Percentiles rank a stretch among this genome's conserved stretches.
phyloP scores from a whole-genome alignment of 2,888 invertebrate species.

The Caenorhabditis sulstoni region DNA sequence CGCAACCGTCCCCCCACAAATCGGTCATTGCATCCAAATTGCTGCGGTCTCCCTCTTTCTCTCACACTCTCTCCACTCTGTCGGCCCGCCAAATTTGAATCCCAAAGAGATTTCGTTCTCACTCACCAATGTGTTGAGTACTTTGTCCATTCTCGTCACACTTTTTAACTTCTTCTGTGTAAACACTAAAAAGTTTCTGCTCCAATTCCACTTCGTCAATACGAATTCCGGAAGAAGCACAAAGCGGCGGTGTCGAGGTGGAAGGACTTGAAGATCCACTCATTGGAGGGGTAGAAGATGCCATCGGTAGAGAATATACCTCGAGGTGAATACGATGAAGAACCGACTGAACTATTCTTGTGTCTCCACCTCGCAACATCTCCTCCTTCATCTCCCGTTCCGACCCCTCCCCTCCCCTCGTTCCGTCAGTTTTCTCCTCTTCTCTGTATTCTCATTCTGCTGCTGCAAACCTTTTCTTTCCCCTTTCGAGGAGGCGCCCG shows the following conservation, averaged over 20 bases:
- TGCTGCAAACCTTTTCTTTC: constrained; percentile 25
- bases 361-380: constrained; percentile 16
- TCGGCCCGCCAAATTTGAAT: constrained; percentile 36
- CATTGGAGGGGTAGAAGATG: not conserved
- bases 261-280: constrained; percentile 25
- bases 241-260: constrained; percentile 6
- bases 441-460: too few relatives aligned
- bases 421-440: constrained; percentile 13
- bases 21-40: too few relatives aligned
- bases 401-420: constrained; percentile 31
- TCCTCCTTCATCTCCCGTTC: constrained; percentile 16
- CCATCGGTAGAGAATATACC: not conserved
- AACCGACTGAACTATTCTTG: constrained; percentile 25
- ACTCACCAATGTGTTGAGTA: constrained; percentile 58
- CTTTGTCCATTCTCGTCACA: constrained; percentile 56
- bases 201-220: constrained; percentile 40
- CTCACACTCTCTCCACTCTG: constrained; percentile 1
- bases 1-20: not conserved
- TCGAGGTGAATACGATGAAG: too few relatives aligned
- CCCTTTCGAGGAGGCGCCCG: constrained; percentile 3
- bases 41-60: not conserved
- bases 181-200: constrained; percentile 26
- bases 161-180: constrained; percentile 36
- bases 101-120: not conserved
- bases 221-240: not conserved